Percentiles rank a stretch among this genome's conserved stretches.
These are phyloP conservation scores for Astur gentilis DNA, from an alignment of 2,113 vertebrate species.

Conservation along the genomic window DNA sequence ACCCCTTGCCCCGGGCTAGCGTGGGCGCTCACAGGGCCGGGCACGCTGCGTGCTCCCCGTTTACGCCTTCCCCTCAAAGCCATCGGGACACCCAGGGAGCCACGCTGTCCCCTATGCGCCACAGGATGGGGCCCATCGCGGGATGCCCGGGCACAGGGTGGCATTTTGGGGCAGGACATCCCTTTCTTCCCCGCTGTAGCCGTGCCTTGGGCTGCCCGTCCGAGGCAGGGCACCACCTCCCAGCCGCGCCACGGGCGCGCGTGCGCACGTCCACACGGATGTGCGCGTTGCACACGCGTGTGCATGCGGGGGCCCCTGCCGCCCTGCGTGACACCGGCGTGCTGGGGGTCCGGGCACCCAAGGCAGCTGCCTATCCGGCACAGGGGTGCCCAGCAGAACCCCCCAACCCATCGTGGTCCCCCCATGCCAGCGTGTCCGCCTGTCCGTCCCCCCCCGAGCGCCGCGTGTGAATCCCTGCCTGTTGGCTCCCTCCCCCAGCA, in stretches of 20 bases:
- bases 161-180: background rate
- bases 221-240: background rate
- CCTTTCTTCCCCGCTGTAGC: background rate
- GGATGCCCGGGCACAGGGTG: background rate
- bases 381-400: background rate
- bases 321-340: background rate
- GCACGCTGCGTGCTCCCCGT: accelerated
- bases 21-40: background rate
- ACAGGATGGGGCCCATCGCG: no score
- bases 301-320: background rate
- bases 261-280: background rate
- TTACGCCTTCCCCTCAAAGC: background rate
- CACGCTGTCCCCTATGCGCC: background rate
- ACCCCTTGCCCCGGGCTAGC: background rate
- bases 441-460: background rate
- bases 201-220: background rate
- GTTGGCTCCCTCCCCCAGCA: constrained; percentile 17
- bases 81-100: background rate
- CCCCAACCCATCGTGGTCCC: background rate
- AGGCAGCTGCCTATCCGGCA: background rate
- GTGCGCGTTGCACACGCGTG: background rate
- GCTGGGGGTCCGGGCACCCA: background rate
- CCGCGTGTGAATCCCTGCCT: background rate
- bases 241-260: background rate
- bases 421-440: background rate